A percentile compares a stretch with the other conserved stretches of the same genome.
These are phyloP conservation scores for Drosophila tani DNA, from an alignment of 1,140 invertebrate genomes.

Conservation along the genomic window DNA sequence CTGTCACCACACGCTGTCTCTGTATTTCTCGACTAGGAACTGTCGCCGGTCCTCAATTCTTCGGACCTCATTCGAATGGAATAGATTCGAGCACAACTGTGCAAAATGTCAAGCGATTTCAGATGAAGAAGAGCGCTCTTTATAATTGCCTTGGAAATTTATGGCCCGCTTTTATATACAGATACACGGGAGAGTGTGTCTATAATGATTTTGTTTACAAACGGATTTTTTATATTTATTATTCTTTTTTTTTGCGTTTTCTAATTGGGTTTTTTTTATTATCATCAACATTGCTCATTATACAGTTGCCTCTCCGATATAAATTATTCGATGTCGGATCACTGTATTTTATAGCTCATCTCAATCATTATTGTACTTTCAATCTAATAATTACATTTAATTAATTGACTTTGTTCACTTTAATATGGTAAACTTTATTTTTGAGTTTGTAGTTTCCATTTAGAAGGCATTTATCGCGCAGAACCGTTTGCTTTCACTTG, in stretches of 20 bases:
- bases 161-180: constrained; percentile 53
- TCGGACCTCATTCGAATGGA: constrained; percentile 32
- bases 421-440: no score
- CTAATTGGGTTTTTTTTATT: neutral
- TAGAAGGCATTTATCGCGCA: neutral
- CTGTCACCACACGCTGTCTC: constrained; percentile 4
- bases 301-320: neutral
- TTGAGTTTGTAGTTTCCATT: neutral
- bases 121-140: constrained; percentile 44
- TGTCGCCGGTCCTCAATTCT: constrained; percentile 27
- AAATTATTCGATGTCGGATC: no score
- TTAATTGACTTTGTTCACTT: neutral
- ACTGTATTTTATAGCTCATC: no score
- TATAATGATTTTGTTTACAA: constrained; percentile 76
- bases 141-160: constrained; percentile 77
- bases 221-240: constrained; percentile 31
- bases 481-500: constrained; percentile 17
- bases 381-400: no score
- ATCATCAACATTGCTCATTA: neutral
- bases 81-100: constrained; percentile 54
- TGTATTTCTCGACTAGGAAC: constrained; percentile 24
- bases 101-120: constrained; percentile 56
- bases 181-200: constrained; percentile 38
- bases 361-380: no score
- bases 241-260: constrained; percentile 6